These are phyloP conservation scores for Drosophila trichaetosa DNA, from an alignment of 2,888 invertebrate genomes.

Conservation along the genomic window DNA sequence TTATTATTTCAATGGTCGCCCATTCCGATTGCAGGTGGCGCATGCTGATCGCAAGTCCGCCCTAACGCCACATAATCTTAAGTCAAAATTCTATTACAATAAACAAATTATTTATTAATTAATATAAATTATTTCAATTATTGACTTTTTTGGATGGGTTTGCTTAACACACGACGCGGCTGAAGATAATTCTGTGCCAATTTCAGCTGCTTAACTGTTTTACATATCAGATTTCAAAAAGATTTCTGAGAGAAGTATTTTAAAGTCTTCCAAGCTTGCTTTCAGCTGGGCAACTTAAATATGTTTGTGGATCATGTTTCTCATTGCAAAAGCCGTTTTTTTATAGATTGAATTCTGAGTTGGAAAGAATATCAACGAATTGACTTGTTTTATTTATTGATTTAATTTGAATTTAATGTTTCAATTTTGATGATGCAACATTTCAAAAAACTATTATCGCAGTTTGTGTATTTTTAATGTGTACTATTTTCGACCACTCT, in stretches of 20 bases:
- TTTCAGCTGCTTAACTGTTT: not conserved
- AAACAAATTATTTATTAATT: slow-evolving; percentile 84
- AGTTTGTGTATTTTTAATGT: not conserved
- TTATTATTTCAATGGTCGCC: slow-evolving; percentile 83
- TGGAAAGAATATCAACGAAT: not conserved
- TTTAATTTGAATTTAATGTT: not conserved
- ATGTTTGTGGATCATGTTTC: not conserved
- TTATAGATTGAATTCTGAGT: not conserved
- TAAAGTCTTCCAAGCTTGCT: not conserved
- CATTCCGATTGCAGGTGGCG: slow-evolving; percentile 81
- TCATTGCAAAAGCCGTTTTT: not conserved
- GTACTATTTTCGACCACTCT: not conserved
- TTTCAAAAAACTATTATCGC: not conserved
- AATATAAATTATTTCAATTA: slow-evolving; percentile 16
- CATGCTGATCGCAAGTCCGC: slow-evolving; percentile 61
- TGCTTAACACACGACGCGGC: not conserved
- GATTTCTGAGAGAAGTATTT: too few relatives aligned
- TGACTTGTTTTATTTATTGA: not conserved
- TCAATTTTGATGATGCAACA: not conserved
- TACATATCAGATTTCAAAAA: not conserved
- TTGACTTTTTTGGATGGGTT: not conserved
- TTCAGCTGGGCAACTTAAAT: not conserved
- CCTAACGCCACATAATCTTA: slow-evolving; percentile 81
- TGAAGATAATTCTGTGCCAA: not conserved
- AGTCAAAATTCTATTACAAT: slow-evolving; percentile 83